phyloP scores from a whole-genome alignment of 2,888 invertebrate species.

The Pycnomerus fuliginosus region DNA sequence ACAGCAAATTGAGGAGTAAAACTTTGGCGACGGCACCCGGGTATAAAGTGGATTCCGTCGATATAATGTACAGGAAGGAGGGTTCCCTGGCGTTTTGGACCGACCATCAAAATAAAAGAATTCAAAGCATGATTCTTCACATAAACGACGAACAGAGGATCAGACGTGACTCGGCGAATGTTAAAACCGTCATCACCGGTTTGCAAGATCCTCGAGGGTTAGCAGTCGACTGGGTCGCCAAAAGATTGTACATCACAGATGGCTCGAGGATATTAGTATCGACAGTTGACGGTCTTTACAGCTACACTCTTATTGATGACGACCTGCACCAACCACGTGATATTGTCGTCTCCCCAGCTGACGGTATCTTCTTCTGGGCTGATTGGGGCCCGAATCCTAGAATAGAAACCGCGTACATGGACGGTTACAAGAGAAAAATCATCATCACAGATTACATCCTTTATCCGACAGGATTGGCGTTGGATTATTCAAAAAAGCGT shows the following conservation, averaged over 20 bases:
- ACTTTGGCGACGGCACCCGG: slow-evolving; percentile 48
- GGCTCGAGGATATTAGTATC: slow-evolving; percentile 54
- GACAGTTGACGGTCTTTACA: slow-evolving; percentile 60
- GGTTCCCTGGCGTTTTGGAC: slow-evolving; percentile 52
- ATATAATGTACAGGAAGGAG: slow-evolving; percentile 51
- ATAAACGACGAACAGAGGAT: slow-evolving; percentile 34
- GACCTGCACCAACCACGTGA: slow-evolving; percentile 65
- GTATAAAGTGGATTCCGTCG: slow-evolving; percentile 58
- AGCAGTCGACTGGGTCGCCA: slow-evolving; percentile 70
- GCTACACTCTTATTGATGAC: slow-evolving; percentile 56
- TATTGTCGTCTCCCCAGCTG: slow-evolving; percentile 66
- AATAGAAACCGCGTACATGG: slow-evolving; percentile 66
- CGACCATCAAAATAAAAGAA: slow-evolving; percentile 52
- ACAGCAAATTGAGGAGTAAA: slow-evolving; percentile 45
- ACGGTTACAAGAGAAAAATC: slow-evolving; percentile 56
- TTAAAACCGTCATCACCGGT: slow-evolving; percentile 51
- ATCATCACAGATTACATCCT: slow-evolving; percentile 63
- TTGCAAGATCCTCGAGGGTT: slow-evolving; percentile 70
- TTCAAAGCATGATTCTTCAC: slow-evolving; percentile 49
- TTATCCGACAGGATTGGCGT: slow-evolving; percentile 74
- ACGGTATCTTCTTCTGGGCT: slow-evolving; percentile 74
- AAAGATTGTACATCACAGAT: slow-evolving; percentile 71
- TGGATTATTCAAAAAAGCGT: slow-evolving; percentile 72
- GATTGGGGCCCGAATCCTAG: slow-evolving; percentile 66
- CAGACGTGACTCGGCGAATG: slow-evolving; percentile 36